phyloP scores from a whole-genome alignment of 2,888 invertebrate genomes.

The Eupithecia vulgata region DNA sequence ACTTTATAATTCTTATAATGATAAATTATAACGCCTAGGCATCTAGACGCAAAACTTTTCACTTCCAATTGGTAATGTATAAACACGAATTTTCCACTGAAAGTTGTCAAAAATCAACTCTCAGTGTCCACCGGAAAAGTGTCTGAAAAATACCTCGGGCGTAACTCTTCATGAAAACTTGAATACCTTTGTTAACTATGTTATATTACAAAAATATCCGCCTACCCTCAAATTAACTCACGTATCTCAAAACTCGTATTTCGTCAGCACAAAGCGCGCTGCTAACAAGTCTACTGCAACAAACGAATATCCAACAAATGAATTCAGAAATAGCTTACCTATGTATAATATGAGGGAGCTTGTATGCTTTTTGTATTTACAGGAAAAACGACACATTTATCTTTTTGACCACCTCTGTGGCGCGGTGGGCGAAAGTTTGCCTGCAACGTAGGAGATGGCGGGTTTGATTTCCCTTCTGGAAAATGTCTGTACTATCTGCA shows the following conservation, averaged over 20 bases:
- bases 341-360: not conserved
- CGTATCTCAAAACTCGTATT: not conserved
- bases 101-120: not conserved
- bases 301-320: not conserved
- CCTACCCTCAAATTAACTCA: constrained; percentile 8
- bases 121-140: not conserved
- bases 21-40: too few relatives aligned
- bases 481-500: too few relatives aligned
- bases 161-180: not conserved
- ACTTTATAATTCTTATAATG: too few relatives aligned
- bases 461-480: too few relatives aligned
- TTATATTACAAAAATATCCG: not conserved
- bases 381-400: not conserved
- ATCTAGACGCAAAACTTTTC: too few relatives aligned
- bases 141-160: not conserved
- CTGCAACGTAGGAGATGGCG: too few relatives aligned
- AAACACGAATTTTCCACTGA: not conserved
- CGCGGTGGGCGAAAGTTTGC: too few relatives aligned
- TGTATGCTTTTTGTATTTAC: not conserved
- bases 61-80: not conserved
- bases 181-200: not conserved
- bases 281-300: constrained; percentile 8
- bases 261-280: constrained; percentile 7
- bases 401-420: too few relatives aligned
- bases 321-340: not conserved